These are phyloP conservation scores for Tragulus kanchil DNA, from an alignment of 2,113 vertebrate genomes.

Conservation along the genomic window DNA sequence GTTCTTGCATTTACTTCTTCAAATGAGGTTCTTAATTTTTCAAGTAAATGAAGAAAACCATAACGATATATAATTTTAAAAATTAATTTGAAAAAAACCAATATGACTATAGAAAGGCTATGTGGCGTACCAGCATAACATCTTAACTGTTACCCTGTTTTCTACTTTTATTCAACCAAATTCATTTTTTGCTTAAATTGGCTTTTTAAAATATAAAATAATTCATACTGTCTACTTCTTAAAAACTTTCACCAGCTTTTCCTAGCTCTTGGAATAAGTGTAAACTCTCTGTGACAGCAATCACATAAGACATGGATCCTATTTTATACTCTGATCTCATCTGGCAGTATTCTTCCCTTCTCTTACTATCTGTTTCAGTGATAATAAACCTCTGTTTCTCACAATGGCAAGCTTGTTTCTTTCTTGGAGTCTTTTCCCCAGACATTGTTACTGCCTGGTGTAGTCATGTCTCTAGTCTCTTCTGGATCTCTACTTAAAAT, in stretches of 20 bases:
- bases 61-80: neutral
- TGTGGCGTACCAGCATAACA: no score
- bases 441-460: neutral
- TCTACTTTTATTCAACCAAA: neutral
- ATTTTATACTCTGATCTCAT: neutral
- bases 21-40: neutral
- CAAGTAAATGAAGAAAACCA: neutral
- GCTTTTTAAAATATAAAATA: constrained; percentile 16
- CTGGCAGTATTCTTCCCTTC: neutral
- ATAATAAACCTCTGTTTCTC: neutral
- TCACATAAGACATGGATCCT: neutral
- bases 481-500: neutral
- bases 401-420: neutral
- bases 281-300: neutral
- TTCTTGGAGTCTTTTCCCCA: neutral
- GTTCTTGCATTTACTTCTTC: neutral
- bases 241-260: neutral
- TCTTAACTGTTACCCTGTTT: neutral
- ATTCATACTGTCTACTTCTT: neutral
- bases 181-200: neutral
- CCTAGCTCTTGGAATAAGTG: constrained; percentile 2
- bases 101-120: neutral
- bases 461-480: neutral
- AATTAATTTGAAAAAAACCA: neutral
- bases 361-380: neutral